phyloP scores from a whole-genome alignment of 1,140 invertebrate species.

The Saxidomus purpurata region DNA sequence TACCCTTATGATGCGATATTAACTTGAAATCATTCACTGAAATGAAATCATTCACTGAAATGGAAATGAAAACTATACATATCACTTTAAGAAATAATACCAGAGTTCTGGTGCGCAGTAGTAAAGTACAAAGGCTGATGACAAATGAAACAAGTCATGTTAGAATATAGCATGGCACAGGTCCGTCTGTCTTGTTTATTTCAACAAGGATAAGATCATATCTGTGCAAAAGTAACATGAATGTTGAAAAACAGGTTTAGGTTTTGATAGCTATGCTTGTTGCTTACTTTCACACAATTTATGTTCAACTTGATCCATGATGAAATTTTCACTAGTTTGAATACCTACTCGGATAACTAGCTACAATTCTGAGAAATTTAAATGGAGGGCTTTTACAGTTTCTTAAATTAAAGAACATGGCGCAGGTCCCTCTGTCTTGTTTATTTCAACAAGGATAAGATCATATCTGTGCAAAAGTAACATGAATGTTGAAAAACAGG shows the following conservation, averaged over 20 bases:
- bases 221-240: slow-evolving; percentile 29
- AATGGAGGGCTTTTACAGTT: too few relatives aligned
- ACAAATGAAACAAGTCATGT: too few relatives aligned
- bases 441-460: slow-evolving; percentile 15
- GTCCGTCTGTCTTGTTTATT: slow-evolving; percentile 28
- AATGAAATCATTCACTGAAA: not conserved
- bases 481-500: slow-evolving; percentile 37
- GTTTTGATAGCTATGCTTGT: not conserved
- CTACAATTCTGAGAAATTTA: too few relatives aligned
- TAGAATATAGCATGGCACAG: not conserved
- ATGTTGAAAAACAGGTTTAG: slow-evolving; percentile 42
- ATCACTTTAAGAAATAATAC: too few relatives aligned
- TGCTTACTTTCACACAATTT: slow-evolving; percentile 33
- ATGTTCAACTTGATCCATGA: not conserved
- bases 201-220: slow-evolving; percentile 15
- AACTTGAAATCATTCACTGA: too few relatives aligned
- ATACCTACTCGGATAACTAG: too few relatives aligned
- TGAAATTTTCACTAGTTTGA: too few relatives aligned
- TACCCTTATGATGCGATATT: too few relatives aligned
- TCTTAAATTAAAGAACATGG: not conserved
- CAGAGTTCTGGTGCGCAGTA: too few relatives aligned
- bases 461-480: slow-evolving; percentile 17
- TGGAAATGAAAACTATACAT: too few relatives aligned
- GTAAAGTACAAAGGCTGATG: too few relatives aligned
- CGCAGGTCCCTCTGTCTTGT: slow-evolving; percentile 45